Evolutionary conservation across 2,113 vertebrate species (phyloP).

Genomic region (Chlamydotis undulata): DNA sequence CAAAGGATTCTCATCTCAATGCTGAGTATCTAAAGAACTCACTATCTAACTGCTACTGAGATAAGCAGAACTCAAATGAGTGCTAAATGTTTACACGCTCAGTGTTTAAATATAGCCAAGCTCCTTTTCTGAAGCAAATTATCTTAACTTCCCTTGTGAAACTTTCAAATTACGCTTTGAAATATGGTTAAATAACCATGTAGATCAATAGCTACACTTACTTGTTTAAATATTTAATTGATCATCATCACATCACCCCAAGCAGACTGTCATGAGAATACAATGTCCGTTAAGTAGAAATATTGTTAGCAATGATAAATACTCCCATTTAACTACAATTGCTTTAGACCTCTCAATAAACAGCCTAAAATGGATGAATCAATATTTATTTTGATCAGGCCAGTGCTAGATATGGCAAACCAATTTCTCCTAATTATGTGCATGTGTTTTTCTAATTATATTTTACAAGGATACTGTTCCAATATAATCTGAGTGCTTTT

Average conservation of each 20-base stretch:
- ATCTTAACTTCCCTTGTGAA: not conserved
- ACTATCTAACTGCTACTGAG: not conserved
- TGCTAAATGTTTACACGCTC: not conserved
- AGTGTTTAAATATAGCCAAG: not conserved
- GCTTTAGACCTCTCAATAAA: slow-evolving; percentile 21
- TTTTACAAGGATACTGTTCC: not conserved
- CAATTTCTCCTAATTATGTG: slow-evolving; percentile 2
- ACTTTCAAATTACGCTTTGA: slow-evolving; percentile 2
- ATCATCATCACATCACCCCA: not conserved
- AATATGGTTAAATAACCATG: not conserved
- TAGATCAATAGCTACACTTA: slow-evolving; percentile 13
- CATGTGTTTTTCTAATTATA: slow-evolving; percentile 10
- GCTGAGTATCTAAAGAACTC: not conserved
- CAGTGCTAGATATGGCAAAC: not conserved
- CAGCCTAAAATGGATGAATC: slow-evolving; percentile 26
- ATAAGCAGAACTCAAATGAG: not conserved
- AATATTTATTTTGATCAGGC: slow-evolving; percentile 44
- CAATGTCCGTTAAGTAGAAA: slow-evolving; percentile 24
- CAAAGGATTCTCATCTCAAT: not conserved
- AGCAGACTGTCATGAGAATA: slow-evolving; percentile 8
- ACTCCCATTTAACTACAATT: slow-evolving; percentile 16
- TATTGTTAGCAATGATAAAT: slow-evolving; percentile 36
- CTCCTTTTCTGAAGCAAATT: not conserved
- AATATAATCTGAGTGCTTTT: not conserved
- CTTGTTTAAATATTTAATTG: not conserved